Conservation (phyloP, 2,888 invertebrate genomes). For the Operophtera brumata region DNA sequence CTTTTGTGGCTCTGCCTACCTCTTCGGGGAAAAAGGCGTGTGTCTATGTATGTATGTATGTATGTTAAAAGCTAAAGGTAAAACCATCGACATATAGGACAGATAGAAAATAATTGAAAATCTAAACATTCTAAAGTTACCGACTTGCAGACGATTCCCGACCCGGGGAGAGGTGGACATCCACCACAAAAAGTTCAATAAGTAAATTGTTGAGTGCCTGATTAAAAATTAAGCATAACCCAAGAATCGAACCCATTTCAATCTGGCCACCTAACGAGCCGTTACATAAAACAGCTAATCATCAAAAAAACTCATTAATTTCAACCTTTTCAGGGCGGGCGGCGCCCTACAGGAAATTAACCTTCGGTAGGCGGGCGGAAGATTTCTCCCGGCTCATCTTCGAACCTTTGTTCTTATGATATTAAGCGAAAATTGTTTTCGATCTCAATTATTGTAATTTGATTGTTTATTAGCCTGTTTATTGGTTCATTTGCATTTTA, state of each 20-base stretch:
- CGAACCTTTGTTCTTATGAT: conserved; percentile 19
- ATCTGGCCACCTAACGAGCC: conserved; percentile 24
- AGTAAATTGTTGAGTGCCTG: too few relatives aligned
- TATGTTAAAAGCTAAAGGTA: too few relatives aligned
- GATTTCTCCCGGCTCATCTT: conserved; percentile 9
- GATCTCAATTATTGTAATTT: conserved; percentile 25
- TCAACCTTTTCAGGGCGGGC: conserved; percentile 18
- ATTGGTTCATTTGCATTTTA: conserved; percentile 21
- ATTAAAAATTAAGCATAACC: not conserved
- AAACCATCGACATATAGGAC: too few relatives aligned
- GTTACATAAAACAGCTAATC: conserved; percentile 29
- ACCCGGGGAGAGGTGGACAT: too few relatives aligned
- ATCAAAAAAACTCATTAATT: conserved; percentile 28
- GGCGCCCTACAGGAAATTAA: conserved; percentile 18
- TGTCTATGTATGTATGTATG: too few relatives aligned
- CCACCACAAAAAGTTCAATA: too few relatives aligned
- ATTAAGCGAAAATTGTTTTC: conserved; percentile 22
- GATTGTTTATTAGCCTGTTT: conserved; percentile 22
- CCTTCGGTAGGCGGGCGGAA: conserved; percentile 3
- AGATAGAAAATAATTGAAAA: too few relatives aligned
- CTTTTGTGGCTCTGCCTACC: too few relatives aligned
- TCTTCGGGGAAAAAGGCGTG: too few relatives aligned
- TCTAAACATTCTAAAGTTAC: too few relatives aligned
- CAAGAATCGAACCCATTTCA: conserved; percentile 21
- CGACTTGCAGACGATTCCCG: too few relatives aligned